Percentiles rank a stretch among this genome's conserved stretches.
Conservation (phyloP, 2,113 vertebrate genomes). For the Recurvirostra avosetta region DNA sequence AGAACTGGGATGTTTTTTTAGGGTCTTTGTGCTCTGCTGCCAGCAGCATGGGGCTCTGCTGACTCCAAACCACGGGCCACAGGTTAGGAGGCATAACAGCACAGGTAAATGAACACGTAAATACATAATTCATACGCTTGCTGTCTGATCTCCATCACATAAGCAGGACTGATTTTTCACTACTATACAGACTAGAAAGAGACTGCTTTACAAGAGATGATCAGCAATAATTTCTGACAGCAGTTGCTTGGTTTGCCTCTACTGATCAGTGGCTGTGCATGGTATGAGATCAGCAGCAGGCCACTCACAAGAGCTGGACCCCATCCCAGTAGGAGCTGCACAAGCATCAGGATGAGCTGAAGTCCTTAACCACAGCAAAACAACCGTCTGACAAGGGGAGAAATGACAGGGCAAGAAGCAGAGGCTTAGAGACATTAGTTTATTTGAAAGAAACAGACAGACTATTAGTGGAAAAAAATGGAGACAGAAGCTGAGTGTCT, state of each 20-base stretch:
- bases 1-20: neutral
- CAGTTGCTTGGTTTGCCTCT: neutral
- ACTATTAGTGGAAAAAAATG: neutral
- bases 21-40: neutral
- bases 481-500: neutral
- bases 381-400: neutral
- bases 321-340: neutral
- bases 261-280: rapidly evolving
- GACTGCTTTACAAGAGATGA: neutral
- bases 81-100: neutral
- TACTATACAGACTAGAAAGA: neutral
- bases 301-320: neutral
- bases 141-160: neutral
- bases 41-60: neutral
- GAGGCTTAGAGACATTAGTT: neutral
- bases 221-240: neutral
- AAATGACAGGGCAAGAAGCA: neutral
- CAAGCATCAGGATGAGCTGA: neutral
- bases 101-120: neutral
- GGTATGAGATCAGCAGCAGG: neutral
- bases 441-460: neutral
- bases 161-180: neutral
- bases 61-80: neutral
- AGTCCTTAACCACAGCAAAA: neutral
- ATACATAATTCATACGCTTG: neutral